Base-by-base conservation (phyloP, 1,140 invertebrate species). In the Meloidogyne exigua region DNA sequence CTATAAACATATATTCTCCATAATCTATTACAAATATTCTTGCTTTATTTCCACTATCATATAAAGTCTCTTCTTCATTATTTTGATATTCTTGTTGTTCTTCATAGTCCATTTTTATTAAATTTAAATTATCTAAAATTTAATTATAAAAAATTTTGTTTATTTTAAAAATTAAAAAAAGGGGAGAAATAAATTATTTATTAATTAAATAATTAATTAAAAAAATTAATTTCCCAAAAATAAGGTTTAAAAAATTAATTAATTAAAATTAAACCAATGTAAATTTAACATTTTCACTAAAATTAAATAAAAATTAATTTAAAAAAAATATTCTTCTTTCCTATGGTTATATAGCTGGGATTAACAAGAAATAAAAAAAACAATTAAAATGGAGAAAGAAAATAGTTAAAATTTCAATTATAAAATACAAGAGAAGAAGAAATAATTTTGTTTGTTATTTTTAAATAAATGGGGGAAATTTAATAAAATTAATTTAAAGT, bases 31-130 rank as follows among this genome's bases (percentile, higher is more conserved):
- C 66, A 57, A 79, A 79, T 0, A 79, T 18, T 18, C 21, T 78
- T 21, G 79, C 62, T 49, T 64, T 32, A 2, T 80, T 79, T 28
- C 77, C 77, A 11, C 78, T 78, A 21, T 79, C 77, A 57, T 67
- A 78, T 11, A 77, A 68, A 39, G 62, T 67, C 13, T 32, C 67
- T 66, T 39, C 68, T 15, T 65, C 75, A 10, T 64, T 44, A 32
- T 32, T 44, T 62, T 68, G 64, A n/a, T n/a, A n/a, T 21, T 70
- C 28, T 49, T 44, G 75, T 12, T 26, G 23, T 13, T 21, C 9
- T 28, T 26, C 11, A 5, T 23, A 7, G 4, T 66, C 28, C 25
- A 32, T 66, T 66, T 66, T 28, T 23, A 32, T 7, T n/a, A 23
- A 68, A 68, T 68, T 28, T 28, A 68, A 67, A n/a, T 32, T 3